Conservation (phyloP, 2,113 vertebrate genomes). For the Albula goreensis region DNA sequence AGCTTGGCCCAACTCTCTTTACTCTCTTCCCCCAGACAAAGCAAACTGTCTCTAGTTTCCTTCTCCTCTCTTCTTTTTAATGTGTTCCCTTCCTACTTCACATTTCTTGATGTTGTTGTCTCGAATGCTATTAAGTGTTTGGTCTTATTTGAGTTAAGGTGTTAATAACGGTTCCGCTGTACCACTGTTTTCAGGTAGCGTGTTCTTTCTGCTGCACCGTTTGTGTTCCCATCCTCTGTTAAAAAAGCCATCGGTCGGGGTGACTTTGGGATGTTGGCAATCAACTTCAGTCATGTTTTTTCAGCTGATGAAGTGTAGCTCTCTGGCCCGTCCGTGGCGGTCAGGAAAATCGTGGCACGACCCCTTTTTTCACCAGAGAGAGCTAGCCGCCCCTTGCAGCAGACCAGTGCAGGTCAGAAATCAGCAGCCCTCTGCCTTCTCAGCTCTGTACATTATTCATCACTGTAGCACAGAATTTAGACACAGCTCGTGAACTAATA, state of each 20-base stretch:
- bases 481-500: constrained; percentile 67
- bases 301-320: not conserved
- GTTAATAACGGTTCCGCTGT: not conserved
- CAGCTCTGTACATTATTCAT: constrained; percentile 73
- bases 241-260: not conserved
- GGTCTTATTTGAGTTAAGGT: not conserved
- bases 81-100: constrained; percentile 17
- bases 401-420: constrained; percentile 51
- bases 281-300: not conserved
- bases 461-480: constrained; percentile 71
- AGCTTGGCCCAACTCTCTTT: constrained; percentile 78
- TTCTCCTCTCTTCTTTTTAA: constrained; percentile 27
- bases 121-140: constrained; percentile 39
- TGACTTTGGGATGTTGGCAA: not conserved
- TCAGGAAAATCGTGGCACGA: constrained; percentile 26
- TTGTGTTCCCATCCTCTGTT: not conserved
- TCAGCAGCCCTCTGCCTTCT: constrained; percentile 57
- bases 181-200: not conserved
- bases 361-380: constrained; percentile 27
- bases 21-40: constrained; percentile 76
- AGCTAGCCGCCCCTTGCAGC: constrained; percentile 43
- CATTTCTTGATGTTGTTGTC: constrained; percentile 28
- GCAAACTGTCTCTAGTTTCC: constrained; percentile 59
- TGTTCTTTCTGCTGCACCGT: not conserved
- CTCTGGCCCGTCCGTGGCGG: not conserved